Evolutionary conservation across 1,140 invertebrate species (phyloP).

Genomic region (Yoshiicerus persimilis): DNA sequence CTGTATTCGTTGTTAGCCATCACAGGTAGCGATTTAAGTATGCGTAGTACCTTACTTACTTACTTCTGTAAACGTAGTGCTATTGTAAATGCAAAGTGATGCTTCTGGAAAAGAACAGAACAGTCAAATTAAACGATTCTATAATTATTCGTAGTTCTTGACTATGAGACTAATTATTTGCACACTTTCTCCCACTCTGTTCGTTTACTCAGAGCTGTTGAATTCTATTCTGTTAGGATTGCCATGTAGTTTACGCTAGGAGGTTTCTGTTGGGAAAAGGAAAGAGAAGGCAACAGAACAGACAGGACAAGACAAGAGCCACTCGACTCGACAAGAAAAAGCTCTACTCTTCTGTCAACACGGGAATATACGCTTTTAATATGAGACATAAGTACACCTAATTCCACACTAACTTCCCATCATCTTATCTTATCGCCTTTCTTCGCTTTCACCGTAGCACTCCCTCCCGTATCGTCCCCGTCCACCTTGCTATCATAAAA

Average conservation of each 20-base stretch:
- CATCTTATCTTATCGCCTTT: not conserved
- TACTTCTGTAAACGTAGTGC: not conserved
- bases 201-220: not conserved
- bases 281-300: not conserved
- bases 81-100: not conserved
- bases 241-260: not conserved
- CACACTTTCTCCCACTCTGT: constrained; percentile 22
- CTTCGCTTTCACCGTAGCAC: not conserved
- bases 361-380: constrained; percentile 18
- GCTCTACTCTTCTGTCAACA: constrained; percentile 33
- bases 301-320: constrained; percentile 10
- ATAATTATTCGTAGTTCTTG: constrained; percentile 25
- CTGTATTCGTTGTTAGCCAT: not conserved
- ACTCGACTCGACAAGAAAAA: constrained; percentile 30
- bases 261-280: not conserved
- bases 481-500: not conserved
- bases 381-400: constrained; percentile 12
- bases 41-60: not conserved
- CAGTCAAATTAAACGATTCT: constrained; percentile 30
- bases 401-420: constrained; percentile 16
- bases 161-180: constrained; percentile 32
- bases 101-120: not conserved
- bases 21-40: not conserved
- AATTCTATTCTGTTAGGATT: not conserved
- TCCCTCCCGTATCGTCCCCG: not conserved